phyloP scores from a whole-genome alignment of 1,140 invertebrate species.

The Lepidurus apus region DNA sequence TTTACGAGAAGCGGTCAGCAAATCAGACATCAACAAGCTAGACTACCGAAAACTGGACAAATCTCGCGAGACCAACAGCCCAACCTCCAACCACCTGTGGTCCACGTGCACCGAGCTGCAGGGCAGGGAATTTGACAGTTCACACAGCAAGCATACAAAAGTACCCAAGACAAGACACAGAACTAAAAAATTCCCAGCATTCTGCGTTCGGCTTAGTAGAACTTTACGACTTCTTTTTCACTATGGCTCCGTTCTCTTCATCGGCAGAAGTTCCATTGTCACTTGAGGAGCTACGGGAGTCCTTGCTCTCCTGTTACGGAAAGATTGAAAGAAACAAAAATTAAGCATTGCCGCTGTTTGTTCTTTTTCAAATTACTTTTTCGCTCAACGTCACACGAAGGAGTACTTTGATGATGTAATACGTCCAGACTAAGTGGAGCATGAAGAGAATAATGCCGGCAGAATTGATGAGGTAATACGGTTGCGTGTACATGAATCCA shows the following conservation, averaged over 20 bases:
- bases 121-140: no score
- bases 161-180: no score
- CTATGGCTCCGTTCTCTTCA: neutral
- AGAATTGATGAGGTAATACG: constrained; percentile 24
- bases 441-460: neutral
- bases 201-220: neutral
- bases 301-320: neutral
- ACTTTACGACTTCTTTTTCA: neutral
- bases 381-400: neutral
- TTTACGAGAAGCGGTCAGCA: no score
- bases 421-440: constrained; percentile 27
- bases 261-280: neutral
- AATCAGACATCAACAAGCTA: no score
- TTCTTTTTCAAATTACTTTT: neutral
- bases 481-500: neutral
- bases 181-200: no score
- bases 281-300: neutral
- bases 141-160: no score
- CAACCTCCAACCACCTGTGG: no score
- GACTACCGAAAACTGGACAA: no score
- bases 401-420: constrained; percentile 30
- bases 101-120: no score
- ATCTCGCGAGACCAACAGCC: no score
- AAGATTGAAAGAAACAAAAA: neutral
- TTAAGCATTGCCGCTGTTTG: neutral